phyloP scores from a whole-genome alignment of 2,888 invertebrate species.

The Dastarcus helophoroides region DNA sequence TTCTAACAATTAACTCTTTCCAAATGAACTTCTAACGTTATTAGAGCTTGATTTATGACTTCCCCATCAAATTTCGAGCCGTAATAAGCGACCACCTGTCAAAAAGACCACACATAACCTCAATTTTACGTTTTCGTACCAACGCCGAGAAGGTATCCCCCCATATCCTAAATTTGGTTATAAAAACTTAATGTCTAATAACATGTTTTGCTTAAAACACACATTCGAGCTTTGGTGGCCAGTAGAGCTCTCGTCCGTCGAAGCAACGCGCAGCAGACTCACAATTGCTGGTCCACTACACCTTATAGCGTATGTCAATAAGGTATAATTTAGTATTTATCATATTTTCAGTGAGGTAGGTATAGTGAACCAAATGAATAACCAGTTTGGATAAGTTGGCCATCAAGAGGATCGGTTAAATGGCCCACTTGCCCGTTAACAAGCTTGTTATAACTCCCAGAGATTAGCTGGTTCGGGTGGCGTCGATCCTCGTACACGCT shows the following conservation, averaged over 20 bases:
- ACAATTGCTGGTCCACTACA: conserved; percentile 26
- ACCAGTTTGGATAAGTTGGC: too few relatives aligned
- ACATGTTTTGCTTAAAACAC: conserved; percentile 16
- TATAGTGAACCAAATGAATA: conserved; percentile 21
- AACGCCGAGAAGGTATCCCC: conserved; percentile 10
- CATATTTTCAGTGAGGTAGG: conserved; percentile 29
- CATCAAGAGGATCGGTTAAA: too few relatives aligned
- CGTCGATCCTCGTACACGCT: conserved; percentile 3
- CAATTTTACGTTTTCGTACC: conserved; percentile 12
- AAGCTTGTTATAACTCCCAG: too few relatives aligned
- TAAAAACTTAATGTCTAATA: conserved; percentile 21
- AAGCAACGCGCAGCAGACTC: too few relatives aligned
- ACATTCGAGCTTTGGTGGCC: too few relatives aligned
- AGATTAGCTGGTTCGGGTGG: neutral
- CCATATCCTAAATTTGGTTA: conserved; percentile 16
- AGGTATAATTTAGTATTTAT: conserved; percentile 32
- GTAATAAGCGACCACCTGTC: conserved; percentile 17
- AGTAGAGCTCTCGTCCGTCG: too few relatives aligned
- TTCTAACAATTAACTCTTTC: conserved; percentile 5
- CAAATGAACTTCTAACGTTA: too few relatives aligned
- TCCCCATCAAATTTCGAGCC: conserved; percentile 17
- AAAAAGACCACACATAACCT: conserved; percentile 14
- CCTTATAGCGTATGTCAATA: conserved; percentile 24
- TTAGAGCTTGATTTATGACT: conserved; percentile 19
- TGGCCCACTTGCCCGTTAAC: too few relatives aligned